Base-by-base conservation (phyloP, 2,113 vertebrate genomes). In the Hippolais icterina region DNA sequence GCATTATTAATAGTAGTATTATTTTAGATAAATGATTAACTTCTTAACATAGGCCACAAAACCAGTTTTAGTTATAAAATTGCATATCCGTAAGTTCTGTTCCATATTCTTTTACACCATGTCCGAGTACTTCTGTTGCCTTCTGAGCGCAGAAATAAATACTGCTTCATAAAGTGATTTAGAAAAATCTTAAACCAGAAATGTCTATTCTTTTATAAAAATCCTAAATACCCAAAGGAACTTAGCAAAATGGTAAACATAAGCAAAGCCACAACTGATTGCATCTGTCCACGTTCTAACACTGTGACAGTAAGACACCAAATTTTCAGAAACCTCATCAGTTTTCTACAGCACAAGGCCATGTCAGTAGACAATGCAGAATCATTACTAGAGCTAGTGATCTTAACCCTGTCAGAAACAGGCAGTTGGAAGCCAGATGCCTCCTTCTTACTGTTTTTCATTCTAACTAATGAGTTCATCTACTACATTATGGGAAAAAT, bases 401-500 rank as follows among this genome's bases (percentile, higher is more conserved):
- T 90, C 89, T 92, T 93, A 95, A 96, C 71, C 80, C 87, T 81
- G 80, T 88, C 87, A 96, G 83, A 93, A 95, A 70, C 3, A 83
- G 77, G 81, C 96, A 96, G 93, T 93, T 96, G 95, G 96, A 97
- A 97, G 94, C 97, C 97, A 98, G 93, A 98, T 97, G 97, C 94
- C 91, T 97, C 69, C 82, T 90, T 37, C 74, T 91, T 95, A 97
- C 97, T 97, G 97, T 95, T 98, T 98, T 97, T 98, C 96, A 97
- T 79, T 96, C 95, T 83, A 95, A 93, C 80, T 97, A 98, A 98
- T 96, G 65, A 98, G 97, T 97, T 98, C 97, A 98, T 96, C 89
- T 87, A 97, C 94, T 89, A 97, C 57, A 97, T 96, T 97, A 97
- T 95, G 95, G 97, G 74, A 92, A 95, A 98, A 94, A 90, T 97